Conservation (phyloP, 1,140 invertebrate species). For the Ceratina calcarata region DNA sequence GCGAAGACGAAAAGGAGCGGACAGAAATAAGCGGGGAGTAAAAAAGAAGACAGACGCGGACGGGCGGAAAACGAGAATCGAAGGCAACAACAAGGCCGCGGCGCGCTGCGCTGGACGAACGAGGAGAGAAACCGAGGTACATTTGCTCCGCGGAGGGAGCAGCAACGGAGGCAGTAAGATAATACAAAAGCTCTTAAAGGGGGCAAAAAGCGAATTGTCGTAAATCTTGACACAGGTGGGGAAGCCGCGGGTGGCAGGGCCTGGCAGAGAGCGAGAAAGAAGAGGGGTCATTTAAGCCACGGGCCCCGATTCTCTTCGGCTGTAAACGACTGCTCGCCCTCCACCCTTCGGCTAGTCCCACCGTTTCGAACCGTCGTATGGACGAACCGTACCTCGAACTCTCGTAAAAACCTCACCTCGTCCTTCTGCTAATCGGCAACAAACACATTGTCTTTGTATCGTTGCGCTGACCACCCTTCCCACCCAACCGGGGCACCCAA, state of each 20-base stretch:
- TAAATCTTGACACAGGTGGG: constrained; percentile 69
- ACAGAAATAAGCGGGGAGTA: not conserved
- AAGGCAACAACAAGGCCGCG: not conserved
- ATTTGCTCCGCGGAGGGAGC: constrained; percentile 60
- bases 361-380: not conserved
- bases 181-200: constrained; percentile 71
- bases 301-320: constrained; percentile 76
- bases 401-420: constrained; percentile 66
- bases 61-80: constrained; percentile 11
- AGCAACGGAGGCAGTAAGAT: constrained; percentile 69
- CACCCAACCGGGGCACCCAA: not conserved
- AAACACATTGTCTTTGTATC: constrained; percentile 67
- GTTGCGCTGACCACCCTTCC: constrained; percentile 47
- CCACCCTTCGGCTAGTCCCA: constrained; percentile 37
- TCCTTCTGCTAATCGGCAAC: constrained; percentile 65
- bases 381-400: constrained; percentile 36
- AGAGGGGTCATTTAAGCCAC: constrained; percentile 73
- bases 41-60: not conserved
- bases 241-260: constrained; percentile 50
- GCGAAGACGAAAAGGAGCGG: constrained; percentile 9
- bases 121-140: constrained; percentile 26
- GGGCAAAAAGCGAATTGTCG: constrained; percentile 72
- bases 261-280: constrained; percentile 11
- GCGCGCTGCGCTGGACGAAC: not conserved
- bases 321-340: constrained; percentile 73